These are phyloP conservation scores for Bujurquina vittata DNA, from an alignment of 2,113 vertebrate species.

Conservation along the genomic window DNA sequence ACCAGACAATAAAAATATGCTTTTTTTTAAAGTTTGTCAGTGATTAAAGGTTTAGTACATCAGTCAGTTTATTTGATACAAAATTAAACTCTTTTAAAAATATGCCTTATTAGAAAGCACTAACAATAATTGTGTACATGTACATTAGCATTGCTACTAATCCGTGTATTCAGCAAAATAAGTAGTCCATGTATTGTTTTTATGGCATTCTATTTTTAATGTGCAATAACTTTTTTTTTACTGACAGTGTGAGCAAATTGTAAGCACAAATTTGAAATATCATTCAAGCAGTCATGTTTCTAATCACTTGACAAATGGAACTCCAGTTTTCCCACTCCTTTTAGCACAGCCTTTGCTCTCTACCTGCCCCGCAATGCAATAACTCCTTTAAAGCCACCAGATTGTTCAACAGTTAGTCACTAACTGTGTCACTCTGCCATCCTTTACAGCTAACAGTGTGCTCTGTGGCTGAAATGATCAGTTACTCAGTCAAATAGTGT, in stretches of 20 bases:
- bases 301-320: neutral
- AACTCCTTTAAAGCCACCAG: neutral
- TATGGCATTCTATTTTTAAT: neutral
- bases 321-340: neutral
- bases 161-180: neutral
- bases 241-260: neutral
- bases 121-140: neutral
- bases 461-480: neutral
- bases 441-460: neutral
- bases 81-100: no score
- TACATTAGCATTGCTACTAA: neutral
- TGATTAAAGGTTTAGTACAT: neutral
- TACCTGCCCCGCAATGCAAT: neutral
- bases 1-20: no score
- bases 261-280: neutral
- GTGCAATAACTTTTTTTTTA: neutral
- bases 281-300: neutral
- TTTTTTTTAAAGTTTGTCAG: no score
- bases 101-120: neutral
- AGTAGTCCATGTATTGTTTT: neutral
- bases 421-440: neutral
- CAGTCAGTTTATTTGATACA: neutral
- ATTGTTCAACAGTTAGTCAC: neutral
- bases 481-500: neutral
- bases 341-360: neutral